These are phyloP conservation scores for Homarus gammarus DNA, from an alignment of 2,888 invertebrate species.

Conservation along the genomic window DNA sequence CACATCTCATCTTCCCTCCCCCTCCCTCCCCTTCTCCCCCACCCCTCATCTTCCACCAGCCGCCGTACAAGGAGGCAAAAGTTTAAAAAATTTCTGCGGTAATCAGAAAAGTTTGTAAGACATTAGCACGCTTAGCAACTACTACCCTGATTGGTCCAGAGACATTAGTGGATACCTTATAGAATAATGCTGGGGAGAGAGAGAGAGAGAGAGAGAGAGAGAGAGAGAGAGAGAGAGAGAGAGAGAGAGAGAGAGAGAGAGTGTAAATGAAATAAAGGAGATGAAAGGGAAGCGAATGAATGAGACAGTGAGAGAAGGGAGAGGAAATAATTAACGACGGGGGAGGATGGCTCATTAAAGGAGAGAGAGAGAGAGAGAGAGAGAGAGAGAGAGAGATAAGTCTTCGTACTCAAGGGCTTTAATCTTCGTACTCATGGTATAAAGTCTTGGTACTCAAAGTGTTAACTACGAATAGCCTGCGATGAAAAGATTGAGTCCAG, in stretches of 20 bases:
- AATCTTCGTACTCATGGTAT: too few relatives aligned
- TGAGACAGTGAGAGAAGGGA: neutral
- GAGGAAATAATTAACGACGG: too few relatives aligned
- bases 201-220: neutral
- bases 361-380: neutral
- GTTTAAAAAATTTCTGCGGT: neutral
- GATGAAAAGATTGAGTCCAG: too few relatives aligned
- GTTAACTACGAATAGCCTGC: too few relatives aligned
- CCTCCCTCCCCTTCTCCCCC: neutral
- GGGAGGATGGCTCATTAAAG: neutral
- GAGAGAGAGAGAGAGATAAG: neutral
- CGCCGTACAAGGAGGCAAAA: neutral
- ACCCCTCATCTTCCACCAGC: too few relatives aligned
- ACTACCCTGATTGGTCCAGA: neutral
- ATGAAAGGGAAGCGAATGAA: neutral
- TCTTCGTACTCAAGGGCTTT: too few relatives aligned
- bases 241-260: neutral
- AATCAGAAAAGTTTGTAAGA: neutral
- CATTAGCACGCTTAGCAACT: slow-evolving; percentile 7
- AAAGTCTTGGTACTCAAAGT: too few relatives aligned
- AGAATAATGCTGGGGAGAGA: neutral
- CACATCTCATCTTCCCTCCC: neutral
- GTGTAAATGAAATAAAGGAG: too few relatives aligned
- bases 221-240: slow-evolving; percentile 26
- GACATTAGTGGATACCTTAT: neutral